phyloP scores from a whole-genome alignment of 2,888 invertebrate species.

The Euzophera pinguis region DNA sequence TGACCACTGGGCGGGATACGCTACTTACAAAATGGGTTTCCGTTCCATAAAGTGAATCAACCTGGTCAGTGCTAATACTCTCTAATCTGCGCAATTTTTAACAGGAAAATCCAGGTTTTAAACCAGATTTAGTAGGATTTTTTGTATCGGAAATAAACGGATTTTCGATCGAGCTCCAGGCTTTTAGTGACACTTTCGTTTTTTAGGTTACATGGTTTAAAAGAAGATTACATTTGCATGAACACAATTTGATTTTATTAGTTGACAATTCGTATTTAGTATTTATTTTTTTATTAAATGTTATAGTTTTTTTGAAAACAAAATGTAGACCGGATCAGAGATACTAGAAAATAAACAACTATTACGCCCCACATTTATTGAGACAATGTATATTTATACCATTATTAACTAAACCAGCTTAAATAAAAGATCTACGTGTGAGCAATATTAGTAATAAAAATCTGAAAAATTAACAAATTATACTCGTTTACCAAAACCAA shows the following conservation, averaged over 20 bases:
- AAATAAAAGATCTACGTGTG: no score
- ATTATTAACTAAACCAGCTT: no score
- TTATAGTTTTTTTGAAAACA: no score
- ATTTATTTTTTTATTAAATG: no score
- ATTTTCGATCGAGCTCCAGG: conserved; percentile 10
- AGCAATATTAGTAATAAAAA: no score
- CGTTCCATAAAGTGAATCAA: not conserved
- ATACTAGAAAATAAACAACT: no score
- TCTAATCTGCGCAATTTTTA: conserved; percentile 25
- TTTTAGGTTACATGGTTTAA: conserved; percentile 5
- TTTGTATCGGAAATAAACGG: conserved; percentile 13
- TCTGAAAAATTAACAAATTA: no score
- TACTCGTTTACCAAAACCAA: no score
- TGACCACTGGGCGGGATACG: no score
- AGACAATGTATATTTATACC: no score
- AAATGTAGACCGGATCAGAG: no score
- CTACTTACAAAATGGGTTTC: not conserved
- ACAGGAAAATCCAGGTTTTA: conserved; percentile 21
- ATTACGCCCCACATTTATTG: no score
- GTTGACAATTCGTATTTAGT: not conserved
- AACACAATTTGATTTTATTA: not conserved
- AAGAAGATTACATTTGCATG: not conserved
- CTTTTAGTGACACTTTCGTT: conserved; percentile 12
- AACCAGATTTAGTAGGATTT: conserved; percentile 18
- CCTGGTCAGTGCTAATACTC: conserved; percentile 21